These are phyloP conservation scores for Chanos chanos DNA, from an alignment of 2,797 vertebrate genomes.

Conservation along the genomic window DNA sequence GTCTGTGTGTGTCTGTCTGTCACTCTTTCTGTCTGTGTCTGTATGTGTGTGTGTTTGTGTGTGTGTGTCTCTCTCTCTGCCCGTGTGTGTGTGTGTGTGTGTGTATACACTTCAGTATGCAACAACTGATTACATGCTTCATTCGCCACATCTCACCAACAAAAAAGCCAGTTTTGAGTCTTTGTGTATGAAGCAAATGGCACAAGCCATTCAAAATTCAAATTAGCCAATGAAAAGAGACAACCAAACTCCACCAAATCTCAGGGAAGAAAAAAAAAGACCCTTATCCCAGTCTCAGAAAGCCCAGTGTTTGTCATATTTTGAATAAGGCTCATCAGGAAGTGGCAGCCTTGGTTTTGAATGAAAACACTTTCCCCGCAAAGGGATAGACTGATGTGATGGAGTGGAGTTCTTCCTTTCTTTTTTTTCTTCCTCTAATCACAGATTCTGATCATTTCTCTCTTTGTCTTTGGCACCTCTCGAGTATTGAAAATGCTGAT, in stretches of 20 bases:
- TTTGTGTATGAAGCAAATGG: slow-evolving; percentile 32
- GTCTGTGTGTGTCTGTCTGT: no score
- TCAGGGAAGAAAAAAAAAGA: slow-evolving; percentile 30
- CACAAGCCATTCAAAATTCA: slow-evolving; percentile 30
- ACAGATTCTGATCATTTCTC: slow-evolving; percentile 45
- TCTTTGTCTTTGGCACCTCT: slow-evolving; percentile 45
- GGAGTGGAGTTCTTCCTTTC: slow-evolving; percentile 14
- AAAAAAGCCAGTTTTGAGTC: slow-evolving; percentile 37
- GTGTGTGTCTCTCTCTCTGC: slow-evolving; percentile 4
- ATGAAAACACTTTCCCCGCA: slow-evolving; percentile 32
- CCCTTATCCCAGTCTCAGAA: slow-evolving; percentile 32
- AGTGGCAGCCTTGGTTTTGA: slow-evolving; percentile 37
- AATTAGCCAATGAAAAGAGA: slow-evolving; percentile 41
- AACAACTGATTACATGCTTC: slow-evolving; percentile 37
- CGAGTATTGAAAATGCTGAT: slow-evolving; percentile 41
- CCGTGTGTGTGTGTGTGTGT: background rate
- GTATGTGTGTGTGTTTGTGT: background rate
- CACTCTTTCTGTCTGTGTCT: background rate
- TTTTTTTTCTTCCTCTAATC: slow-evolving; percentile 19
- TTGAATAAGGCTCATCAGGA: slow-evolving; percentile 49
- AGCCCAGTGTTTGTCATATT: slow-evolving; percentile 39
- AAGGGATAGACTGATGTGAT: slow-evolving; percentile 23
- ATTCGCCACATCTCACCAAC: slow-evolving; percentile 33
- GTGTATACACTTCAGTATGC: background rate
- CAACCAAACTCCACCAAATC: slow-evolving; percentile 30